Base-by-base conservation (phyloP, 2,113 vertebrate genomes). In the Caranx melampygus region DNA sequence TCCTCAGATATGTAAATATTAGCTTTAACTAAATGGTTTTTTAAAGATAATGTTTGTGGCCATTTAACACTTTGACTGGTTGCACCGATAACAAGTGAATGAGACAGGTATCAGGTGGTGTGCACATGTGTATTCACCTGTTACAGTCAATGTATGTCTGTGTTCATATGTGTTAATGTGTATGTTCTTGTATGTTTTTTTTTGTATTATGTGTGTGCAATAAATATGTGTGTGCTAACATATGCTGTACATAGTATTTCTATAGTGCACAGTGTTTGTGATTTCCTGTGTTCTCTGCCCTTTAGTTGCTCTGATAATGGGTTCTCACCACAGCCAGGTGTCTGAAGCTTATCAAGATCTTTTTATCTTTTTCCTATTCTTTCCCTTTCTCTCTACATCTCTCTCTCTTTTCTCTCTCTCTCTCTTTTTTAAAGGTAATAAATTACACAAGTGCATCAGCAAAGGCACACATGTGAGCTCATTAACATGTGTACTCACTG, bases 251-350 rank as follows among this genome's bases (percentile, higher is more conserved):
- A 81, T 78, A 84, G 13, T 44, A 1, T 82, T 74, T 78, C 72
- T 52, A 35, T 42, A 70, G 20, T 74, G 44, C 34, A 68, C 33
- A 61, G 68, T 35, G 55, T 70, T 75, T 76, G 67, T 78, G 62
- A 59, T 79, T 82, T 70, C 59, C 54, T 76, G 15, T 80, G 69
- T 71, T 86, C 57, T 77, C 59, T 88, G 93, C 93, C 92, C 11
- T 95, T 96, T 93, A 92, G 91, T 90, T 63, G 89, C 86, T 82
- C 79, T 69, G 96, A 98, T 96, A 97, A 97, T 91, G 82, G 31
- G 62, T 82, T 90, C 91, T 92, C 92, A 93, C 89, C 94, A 95
- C 95, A 97, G 95, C 96, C 96, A 92, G 95, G 93, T 95, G 95
- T 96, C 95, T 96, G 94, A 94, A 92, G 94, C 82, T 94, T 95